Evolutionary conservation across 2,888 invertebrate genomes (phyloP).

Genomic region (Mantis religiosa): DNA sequence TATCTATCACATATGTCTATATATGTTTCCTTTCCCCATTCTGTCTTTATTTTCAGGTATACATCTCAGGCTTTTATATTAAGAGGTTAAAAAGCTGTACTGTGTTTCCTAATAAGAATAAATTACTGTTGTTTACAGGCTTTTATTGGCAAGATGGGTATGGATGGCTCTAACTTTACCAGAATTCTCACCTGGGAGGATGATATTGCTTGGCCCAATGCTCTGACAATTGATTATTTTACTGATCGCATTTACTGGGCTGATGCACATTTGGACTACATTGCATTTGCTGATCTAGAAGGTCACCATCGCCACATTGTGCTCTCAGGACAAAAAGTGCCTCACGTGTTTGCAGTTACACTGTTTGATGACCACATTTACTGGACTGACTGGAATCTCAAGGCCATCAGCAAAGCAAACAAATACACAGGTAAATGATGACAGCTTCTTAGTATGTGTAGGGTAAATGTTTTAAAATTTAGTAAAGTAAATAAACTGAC

Average conservation of each 20-base stretch:
- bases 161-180: conserved; percentile 92
- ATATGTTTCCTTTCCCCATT: too few species aligned
- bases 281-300: conserved; percentile 90
- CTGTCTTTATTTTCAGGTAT: too few species aligned
- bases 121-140: conserved; percentile 54
- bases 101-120: too few species aligned
- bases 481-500: too few species aligned
- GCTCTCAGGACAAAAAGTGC: conserved; percentile 72
- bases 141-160: conserved; percentile 92
- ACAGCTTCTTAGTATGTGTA: too few species aligned
- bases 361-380: conserved; percentile 90
- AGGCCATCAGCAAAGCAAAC: conserved; percentile 84
- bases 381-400: conserved; percentile 99
- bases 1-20: too few species aligned
- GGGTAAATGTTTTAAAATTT: too few species aligned
- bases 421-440: conserved; percentile 63
- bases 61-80: too few species aligned
- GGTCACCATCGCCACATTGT: conserved; percentile 82
- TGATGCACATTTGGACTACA: conserved; percentile 96
- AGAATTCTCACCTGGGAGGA: conserved; percentile 87
- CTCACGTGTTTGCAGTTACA: conserved; percentile 92
- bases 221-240: conserved; percentile 92
- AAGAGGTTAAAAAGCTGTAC: too few species aligned
- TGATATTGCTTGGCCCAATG: conserved; percentile 98
- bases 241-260: conserved; percentile 95